Evolutionary conservation across 2,113 vertebrate species (phyloP).

Genomic region (Gymnocephalus cernua): DNA sequence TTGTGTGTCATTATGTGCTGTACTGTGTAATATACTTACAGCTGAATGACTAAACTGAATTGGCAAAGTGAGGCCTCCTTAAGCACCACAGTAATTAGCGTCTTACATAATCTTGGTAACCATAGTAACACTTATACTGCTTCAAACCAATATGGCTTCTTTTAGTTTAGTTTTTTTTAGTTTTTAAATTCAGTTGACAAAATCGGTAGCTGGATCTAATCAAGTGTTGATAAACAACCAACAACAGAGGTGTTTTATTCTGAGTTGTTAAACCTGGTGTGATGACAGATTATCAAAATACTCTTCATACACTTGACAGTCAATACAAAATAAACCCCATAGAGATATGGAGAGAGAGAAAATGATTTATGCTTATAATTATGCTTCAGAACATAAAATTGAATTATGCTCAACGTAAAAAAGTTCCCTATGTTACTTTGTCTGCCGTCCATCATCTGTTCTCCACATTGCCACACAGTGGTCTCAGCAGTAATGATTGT

Average conservation of each 20-base stretch:
- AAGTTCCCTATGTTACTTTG: neutral
- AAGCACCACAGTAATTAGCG: neutral
- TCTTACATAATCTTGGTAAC: neutral
- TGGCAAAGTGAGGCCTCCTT: neutral
- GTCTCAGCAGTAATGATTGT: neutral
- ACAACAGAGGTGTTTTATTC: neutral
- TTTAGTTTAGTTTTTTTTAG: neutral
- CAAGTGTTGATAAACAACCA: neutral
- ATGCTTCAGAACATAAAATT: neutral
- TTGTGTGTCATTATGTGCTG: neutral
- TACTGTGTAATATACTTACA: neutral
- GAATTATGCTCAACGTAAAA: neutral
- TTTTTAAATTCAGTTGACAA: neutral
- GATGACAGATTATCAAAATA: neutral
- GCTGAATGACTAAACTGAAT: neutral
- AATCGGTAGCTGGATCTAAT: neutral
- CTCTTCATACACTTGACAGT: neutral
- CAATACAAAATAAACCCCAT: neutral
- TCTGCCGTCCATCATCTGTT: slow-evolving; percentile 21
- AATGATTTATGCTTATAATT: neutral
- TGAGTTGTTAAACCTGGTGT: neutral
- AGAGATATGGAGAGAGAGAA: neutral
- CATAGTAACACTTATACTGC: neutral
- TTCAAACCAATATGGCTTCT: neutral
- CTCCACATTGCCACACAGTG: neutral